Evolutionary conservation across 2,888 invertebrate species (phyloP).

Genomic region (Tetragonisca angustula): DNA sequence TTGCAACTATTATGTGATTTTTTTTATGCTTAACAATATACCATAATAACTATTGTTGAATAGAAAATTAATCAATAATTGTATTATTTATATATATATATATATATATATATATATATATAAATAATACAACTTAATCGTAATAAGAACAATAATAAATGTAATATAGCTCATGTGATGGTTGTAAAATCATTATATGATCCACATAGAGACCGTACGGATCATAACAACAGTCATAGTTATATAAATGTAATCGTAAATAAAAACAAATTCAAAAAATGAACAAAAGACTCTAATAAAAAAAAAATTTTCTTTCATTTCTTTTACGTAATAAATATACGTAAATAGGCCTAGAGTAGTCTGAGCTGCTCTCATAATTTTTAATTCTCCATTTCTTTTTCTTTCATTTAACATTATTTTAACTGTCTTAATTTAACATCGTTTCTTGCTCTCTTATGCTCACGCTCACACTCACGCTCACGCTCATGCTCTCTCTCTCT

Average conservation of each 20-base stretch:
- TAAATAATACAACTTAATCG: conserved; percentile 55
- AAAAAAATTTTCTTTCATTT: conserved; percentile 66
- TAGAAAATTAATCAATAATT: conserved; percentile 61
- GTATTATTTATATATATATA: conserved; percentile 49
- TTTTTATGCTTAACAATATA: conserved; percentile 62
- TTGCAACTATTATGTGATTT: conserved; percentile 44
- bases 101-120: conserved; percentile 50
- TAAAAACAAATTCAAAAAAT: conserved; percentile 44
- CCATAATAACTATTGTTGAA: conserved; percentile 61
- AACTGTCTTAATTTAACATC: conserved; percentile 69
- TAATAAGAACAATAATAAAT: conserved; percentile 56
- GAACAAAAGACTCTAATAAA: conserved; percentile 46
- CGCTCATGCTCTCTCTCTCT: background rate
- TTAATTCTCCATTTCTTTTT: conserved; percentile 57
- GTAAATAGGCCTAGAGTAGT: conserved; percentile 79
- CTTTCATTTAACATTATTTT: conserved; percentile 66
- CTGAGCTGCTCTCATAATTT: conserved; percentile 73
- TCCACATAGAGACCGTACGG: conserved; percentile 40
- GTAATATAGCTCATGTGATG: conserved; percentile 46
- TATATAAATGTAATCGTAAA: conserved; percentile 37
- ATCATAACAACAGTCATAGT: conserved; percentile 52
- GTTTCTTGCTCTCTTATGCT: conserved; percentile 53
- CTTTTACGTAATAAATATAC: conserved; percentile 70
- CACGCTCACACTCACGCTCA: conserved; percentile 25
- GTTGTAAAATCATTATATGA: conserved; percentile 58